Evolutionary conservation across 1,140 invertebrate genomes (phyloP).

Genomic region (Charaxes varanes): DNA sequence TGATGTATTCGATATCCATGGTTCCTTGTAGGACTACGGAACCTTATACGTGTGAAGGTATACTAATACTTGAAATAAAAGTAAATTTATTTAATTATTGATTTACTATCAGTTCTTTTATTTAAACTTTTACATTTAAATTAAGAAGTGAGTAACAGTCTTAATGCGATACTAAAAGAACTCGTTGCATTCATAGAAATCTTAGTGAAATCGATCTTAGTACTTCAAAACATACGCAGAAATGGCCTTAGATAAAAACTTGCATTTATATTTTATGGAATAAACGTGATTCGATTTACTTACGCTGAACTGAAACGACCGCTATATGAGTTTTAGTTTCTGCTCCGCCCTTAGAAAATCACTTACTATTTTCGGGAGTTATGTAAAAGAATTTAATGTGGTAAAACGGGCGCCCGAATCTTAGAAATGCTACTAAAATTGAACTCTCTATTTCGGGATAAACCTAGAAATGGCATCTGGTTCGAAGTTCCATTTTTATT

Average conservation of each 20-base stretch:
- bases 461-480: conserved; percentile 31
- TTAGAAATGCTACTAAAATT: conserved; percentile 29
- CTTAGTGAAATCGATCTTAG: conserved; percentile 20
- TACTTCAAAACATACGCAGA: conserved; percentile 22
- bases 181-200: conserved; percentile 12
- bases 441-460: conserved; percentile 28
- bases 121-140: too few species aligned
- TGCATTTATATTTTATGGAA: conserved; percentile 24
- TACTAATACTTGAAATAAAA: too few species aligned
- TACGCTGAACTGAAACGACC: conserved; percentile 5
- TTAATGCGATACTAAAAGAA: not conserved
- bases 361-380: not conserved
- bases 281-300: conserved; percentile 24
- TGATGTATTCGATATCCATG: too few species aligned
- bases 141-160: too few species aligned
- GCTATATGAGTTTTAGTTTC: not conserved
- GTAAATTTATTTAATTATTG: too few species aligned
- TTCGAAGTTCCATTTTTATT: conserved; percentile 32
- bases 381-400: conserved; percentile 7
- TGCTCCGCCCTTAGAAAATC: too few species aligned
- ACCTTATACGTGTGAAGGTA: too few species aligned
- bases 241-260: conserved; percentile 26
- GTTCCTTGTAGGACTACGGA: too few species aligned
- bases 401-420: conserved; percentile 16
- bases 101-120: too few species aligned